Evolutionary conservation across 2,113 vertebrate genomes (phyloP), one percentile per base, ranked within the genome.

Genomic region (Penelope pileata): DNA sequence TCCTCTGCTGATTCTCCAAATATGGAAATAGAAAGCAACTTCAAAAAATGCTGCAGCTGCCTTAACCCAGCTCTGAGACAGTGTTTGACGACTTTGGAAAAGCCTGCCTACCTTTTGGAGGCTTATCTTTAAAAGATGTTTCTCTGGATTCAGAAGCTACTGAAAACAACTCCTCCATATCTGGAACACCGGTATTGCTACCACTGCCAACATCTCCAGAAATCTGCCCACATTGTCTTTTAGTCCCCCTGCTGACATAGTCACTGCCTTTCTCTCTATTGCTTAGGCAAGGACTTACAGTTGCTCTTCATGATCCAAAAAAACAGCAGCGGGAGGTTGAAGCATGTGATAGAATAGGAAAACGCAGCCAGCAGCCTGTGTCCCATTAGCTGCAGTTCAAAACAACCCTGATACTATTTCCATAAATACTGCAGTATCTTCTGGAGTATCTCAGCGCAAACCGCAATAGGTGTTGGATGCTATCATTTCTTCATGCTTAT

Each of bases 401-500:
- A 92, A 80, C 32, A 88, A 45, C 42, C 63, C 53, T 85, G 58
- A 26, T 5, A 56, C 11, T 72, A n/a, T 91, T 90, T 66, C 75
- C 67, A 76, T 83, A 91, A 93, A 84, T 83, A 91, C 82, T 54
- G 13, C 2, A 2, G 29, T 40, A 76, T 90, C 59, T 94, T 59
- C 75, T 93, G 87, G 56, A 81, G 74, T 64, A 73, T 85, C 68
- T 83, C 79, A 80, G 59, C 0, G 2, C 34, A 74, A 92, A 83
- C 34, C 4, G 3, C 59, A 90, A 67, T 82, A 95, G 82, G 83
- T 91, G 85, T 59, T 74, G 45, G 54, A 86, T 0, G 2, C 14
- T 83, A 51, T 94, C 86, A 81, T 81, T 95, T 90, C 85, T 94
- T 88, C 60, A 72, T 83, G 88, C 83, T 88, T 88, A 50, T 69